Percentiles rank a stretch among this genome's conserved stretches.
Evolutionary conservation across 2,888 invertebrate species (phyloP).

Genomic region (Plagodis dolabraria): DNA sequence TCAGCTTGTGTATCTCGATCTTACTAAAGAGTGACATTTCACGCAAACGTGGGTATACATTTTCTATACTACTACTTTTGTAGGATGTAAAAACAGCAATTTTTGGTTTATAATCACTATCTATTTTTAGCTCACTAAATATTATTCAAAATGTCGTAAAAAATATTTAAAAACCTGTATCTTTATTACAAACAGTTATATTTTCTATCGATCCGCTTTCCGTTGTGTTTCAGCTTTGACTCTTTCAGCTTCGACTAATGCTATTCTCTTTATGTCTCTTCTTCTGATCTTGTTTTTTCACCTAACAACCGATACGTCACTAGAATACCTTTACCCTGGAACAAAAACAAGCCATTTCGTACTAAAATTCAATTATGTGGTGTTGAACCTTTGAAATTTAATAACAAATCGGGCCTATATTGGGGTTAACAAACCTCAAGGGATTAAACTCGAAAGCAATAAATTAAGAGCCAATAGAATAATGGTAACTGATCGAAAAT

Average conservation of each 20-base stretch:
- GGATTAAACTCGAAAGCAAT: slow-evolving; percentile 14
- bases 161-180: no score
- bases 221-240: no score
- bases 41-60: no score
- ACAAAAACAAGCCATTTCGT: slow-evolving; percentile 42
- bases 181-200: no score
- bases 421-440: slow-evolving; percentile 5
- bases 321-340: slow-evolving; percentile 94
- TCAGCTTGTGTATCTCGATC: no score
- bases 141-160: no score
- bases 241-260: slow-evolving; percentile 63
- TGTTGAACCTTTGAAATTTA: slow-evolving; percentile 9
- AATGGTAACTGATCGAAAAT: slow-evolving; percentile 18
- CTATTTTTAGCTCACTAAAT: no score
- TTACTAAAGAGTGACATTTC: no score
- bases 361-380: neutral
- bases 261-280: slow-evolving; percentile 65
- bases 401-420: slow-evolving; percentile 6
- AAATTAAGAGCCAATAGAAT: slow-evolving; percentile 18
- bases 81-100: no score
- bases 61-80: no score
- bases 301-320: slow-evolving; percentile 95
- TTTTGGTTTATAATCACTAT: no score
- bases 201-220: slow-evolving; percentile 75
- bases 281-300: slow-evolving; percentile 84